phyloP scores from a whole-genome alignment of 2,797 vertebrate species.

The Lerista edwardsae region DNA sequence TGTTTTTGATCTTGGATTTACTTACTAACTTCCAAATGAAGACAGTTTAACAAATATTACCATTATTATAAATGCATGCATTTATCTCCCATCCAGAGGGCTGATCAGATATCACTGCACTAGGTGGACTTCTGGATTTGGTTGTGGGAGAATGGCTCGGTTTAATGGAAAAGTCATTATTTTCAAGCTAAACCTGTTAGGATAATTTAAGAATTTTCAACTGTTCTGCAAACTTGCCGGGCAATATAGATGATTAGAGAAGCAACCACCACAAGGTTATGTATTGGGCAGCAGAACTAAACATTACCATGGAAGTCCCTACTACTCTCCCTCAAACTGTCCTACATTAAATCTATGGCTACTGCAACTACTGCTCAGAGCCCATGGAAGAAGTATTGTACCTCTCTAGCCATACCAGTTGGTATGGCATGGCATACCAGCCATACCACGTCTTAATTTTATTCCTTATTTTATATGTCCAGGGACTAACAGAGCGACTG shows the following conservation, averaged over 20 bases:
- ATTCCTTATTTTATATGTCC: background rate
- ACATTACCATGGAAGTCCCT: background rate
- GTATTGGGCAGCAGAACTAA: background rate
- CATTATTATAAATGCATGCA: background rate
- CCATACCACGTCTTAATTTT: background rate
- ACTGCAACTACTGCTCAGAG: background rate
- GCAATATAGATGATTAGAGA: background rate
- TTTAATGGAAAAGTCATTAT: background rate
- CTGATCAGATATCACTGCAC: background rate
- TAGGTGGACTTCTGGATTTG: background rate
- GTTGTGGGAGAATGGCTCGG: background rate
- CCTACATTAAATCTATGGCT: background rate
- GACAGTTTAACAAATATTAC: background rate
- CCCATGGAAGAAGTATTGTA: background rate
- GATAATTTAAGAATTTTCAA: background rate
- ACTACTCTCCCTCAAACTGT: background rate
- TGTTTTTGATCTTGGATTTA: background rate
- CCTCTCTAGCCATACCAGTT: background rate
- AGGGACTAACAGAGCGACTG: background rate
- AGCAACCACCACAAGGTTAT: background rate
- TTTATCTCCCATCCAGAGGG: background rate
- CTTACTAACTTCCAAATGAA: slow-evolving; percentile 6
- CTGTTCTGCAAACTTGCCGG: background rate
- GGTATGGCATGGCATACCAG: too few relatives aligned
- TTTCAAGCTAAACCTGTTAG: too few relatives aligned